Conservation (phyloP, 2,888 invertebrate species). For the Diadegma fenestrale region DNA sequence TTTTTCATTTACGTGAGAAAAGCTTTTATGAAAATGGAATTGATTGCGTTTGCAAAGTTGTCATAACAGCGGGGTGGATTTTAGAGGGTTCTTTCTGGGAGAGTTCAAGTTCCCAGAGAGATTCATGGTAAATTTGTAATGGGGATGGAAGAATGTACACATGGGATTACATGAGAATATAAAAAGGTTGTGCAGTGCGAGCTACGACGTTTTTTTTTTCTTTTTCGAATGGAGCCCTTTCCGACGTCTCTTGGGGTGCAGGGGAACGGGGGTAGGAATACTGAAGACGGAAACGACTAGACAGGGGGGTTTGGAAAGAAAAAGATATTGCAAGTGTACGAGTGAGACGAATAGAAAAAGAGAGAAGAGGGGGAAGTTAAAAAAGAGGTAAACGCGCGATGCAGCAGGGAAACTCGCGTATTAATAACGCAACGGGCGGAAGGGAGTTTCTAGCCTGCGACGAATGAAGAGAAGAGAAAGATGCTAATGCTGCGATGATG, state of each 20-base stretch:
- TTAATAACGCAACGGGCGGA: slow-evolving; percentile 68
- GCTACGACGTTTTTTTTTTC: slow-evolving; percentile 3
- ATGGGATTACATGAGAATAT: neutral
- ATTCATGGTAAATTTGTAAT: slow-evolving; percentile 7
- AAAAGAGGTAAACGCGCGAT: slow-evolving; percentile 38
- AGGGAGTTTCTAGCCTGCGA: slow-evolving; percentile 67
- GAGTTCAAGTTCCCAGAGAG: neutral
- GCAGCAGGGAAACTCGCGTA: slow-evolving; percentile 46
- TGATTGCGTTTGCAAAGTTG: neutral
- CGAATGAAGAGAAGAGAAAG: slow-evolving; percentile 57
- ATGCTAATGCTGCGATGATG: slow-evolving; percentile 53
- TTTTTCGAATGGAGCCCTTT: slow-evolving; percentile 10
- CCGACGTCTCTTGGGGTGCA: neutral
- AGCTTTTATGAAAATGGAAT: neutral
- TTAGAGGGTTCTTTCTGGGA: neutral
- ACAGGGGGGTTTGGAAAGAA: slow-evolving; percentile 47
- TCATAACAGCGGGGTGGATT: neutral
- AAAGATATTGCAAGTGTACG: slow-evolving; percentile 26
- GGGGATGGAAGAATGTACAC: slow-evolving; percentile 11
- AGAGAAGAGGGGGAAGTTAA: slow-evolving; percentile 60
- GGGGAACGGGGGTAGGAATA: neutral
- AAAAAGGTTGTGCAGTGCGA: neutral
- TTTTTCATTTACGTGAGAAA: neutral
- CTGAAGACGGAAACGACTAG: slow-evolving; percentile 54
- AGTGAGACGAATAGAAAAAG: slow-evolving; percentile 11